Base-by-base conservation (phyloP, 2,888 invertebrate genomes). In the Drosophila leonis region DNA sequence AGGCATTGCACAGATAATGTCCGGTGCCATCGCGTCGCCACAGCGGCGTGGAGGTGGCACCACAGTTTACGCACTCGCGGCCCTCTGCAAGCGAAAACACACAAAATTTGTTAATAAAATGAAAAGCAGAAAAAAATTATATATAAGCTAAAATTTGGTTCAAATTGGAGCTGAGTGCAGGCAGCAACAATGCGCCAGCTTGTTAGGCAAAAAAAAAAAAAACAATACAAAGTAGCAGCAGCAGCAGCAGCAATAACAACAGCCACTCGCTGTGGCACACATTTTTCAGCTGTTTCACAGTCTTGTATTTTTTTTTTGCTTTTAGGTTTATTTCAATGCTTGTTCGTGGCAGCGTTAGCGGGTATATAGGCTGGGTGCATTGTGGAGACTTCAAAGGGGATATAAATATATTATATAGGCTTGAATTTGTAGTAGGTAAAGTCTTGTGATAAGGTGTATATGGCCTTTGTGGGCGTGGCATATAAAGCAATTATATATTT, bases 21-120 rank as follows among this genome's bases (percentile, higher is more conserved):
- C 99, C 99, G 83, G 98, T 98, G 82, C 99, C 98, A 94, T 99
- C 99, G 90, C 99, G 94, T 92, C 97, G 94, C 97, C 97, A 98
- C 75, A 99, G 95, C 20, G 99, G 99, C 85, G 99, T 99, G 91
- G 98, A 98, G 82, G 98, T 98, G 72, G 99, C 98, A 71, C 99
- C 99, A 94, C 99, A 99, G 95, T 99, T 99, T 88, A 99, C 99
- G 94, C 99, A 99, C 94, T 99, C 98, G 83, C 98, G 96, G 83
- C 98, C 98, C 95, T 98, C 98, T 96, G 95, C 75, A 93, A 92
- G 7, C 24, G 15, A 24, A 48, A 20, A n/a, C n/a, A 52, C 41
- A 60, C 1, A 33, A 44, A 41, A 41, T 44, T 33, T 13, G 33
- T 31, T 44, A 37, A 41, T 24, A 7, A 52, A 52, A 37, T n/a